Evolutionary conservation across 2,797 vertebrate genomes (phyloP), one percentile per base, ranked within the genome.

Genomic region (Lutjanus argentimaculatus): DNA sequence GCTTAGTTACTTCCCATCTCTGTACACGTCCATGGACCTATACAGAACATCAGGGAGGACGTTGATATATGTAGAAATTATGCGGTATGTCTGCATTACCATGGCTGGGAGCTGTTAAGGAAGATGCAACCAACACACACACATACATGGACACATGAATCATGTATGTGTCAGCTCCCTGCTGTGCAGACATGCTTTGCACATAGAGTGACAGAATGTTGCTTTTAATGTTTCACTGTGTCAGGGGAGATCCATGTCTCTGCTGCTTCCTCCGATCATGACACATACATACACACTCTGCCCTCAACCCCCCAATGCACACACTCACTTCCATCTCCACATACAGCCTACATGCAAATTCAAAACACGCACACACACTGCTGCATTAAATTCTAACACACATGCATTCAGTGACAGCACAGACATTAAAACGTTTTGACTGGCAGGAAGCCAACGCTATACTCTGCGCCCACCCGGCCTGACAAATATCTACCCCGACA

Each of bases 161-260:
- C n/a, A 67, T 52, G 46, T 11, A 46, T 42, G 62, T 30, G 77
- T 64, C 30, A 10, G 25, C 45, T 57, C 42, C 48, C 56, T 56
- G 74, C 70, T 16, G 45, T 25, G 49, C 45, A 74, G 52, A 49
- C 25, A n/a, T 52, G 64, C 57, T 78, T 80, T 51, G 57, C 73
- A 83, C 78, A 73, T 59, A 58, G 8, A 59, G 49, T 75, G 79
- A 81, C 75, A 79, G 66, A 84, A 69, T 58, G 77, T 51, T 79
- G 70, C 75, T 82, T 83, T 83, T 74, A 75, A 75, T 71, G 68
- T 82, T 80, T 77, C 64, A 61, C 56, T n/a, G 22, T 84, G 75
- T 85, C 75, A 75, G 62, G 36, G 69, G 72, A 52, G 68, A 81
- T 73, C 46, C 52, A 46, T 15, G 36, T 77, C 65, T 80, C 40